phyloP scores from a whole-genome alignment of 2,888 invertebrate genomes.

The Orthosia incerta region DNA sequence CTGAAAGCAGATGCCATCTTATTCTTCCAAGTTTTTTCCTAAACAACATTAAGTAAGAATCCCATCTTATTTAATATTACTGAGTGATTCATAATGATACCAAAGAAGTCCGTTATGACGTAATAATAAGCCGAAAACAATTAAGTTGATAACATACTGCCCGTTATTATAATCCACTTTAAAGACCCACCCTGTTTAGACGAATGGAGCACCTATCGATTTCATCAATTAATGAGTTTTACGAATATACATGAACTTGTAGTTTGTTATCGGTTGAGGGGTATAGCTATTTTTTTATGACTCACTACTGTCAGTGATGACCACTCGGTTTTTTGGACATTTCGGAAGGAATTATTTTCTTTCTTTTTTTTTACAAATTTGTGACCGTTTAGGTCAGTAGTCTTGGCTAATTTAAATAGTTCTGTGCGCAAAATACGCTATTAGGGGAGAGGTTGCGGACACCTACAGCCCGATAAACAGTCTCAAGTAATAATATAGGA shows the following conservation, averaged over 20 bases:
- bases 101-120: constrained; percentile 4
- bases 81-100: constrained; percentile 46
- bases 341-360: not conserved
- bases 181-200: constrained; percentile 24
- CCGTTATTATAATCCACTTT: constrained; percentile 56
- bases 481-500: too few relatives aligned
- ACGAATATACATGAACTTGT: constrained; percentile 13
- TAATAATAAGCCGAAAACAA: constrained; percentile 25
- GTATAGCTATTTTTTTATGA: not conserved
- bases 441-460: too few relatives aligned
- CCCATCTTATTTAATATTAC: constrained; percentile 23
- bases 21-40: not conserved
- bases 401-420: too few relatives aligned
- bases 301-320: not conserved
- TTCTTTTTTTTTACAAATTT: not conserved
- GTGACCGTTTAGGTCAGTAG: too few relatives aligned
- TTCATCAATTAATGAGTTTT: constrained; percentile 29
- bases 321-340: not conserved
- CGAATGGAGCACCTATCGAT: constrained; percentile 31
- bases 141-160: constrained; percentile 38
- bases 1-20: not conserved
- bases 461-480: too few relatives aligned
- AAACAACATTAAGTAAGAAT: not conserved
- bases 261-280: not conserved
- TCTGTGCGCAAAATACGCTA: too few relatives aligned